These are phyloP conservation scores for Borostomias antarcticus DNA, from an alignment of 2,797 vertebrate species.

Conservation along the genomic window DNA sequence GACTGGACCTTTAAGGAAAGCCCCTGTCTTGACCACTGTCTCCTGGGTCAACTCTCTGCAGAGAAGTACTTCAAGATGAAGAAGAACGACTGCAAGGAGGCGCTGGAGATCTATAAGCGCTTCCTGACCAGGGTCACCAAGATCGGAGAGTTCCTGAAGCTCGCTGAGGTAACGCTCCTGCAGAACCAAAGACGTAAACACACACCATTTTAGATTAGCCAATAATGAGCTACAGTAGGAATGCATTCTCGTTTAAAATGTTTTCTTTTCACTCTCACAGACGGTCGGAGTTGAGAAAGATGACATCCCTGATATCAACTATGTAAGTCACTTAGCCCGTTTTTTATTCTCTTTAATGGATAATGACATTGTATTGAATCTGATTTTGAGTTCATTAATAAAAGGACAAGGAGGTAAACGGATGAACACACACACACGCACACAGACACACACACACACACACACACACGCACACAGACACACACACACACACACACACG, in stretches of 20 bases:
- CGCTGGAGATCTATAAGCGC: conserved; percentile 97
- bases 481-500: conserved; percentile 22
- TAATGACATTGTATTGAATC: background rate
- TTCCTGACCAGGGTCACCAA: conserved; percentile 98
- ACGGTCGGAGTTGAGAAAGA: conserved; percentile 99
- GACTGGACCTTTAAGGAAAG: no score
- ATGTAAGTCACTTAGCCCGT: conserved; percentile 81
- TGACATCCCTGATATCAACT: conserved; percentile 98
- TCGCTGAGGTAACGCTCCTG: conserved; percentile 95
- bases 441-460: conserved; percentile 11
- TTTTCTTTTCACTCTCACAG: conserved; percentile 80
- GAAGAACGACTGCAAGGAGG: conserved; percentile 98
- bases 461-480: conserved; percentile 19
- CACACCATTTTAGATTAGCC: no score
- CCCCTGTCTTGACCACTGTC: background rate
- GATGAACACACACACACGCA: no score
- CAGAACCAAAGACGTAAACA: no score
- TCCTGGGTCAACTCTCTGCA: conserved; percentile 53
- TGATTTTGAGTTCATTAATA: no score
- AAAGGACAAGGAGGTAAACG: no score
- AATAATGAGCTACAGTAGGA: no score
- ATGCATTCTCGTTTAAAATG: no score
- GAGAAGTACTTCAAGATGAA: conserved; percentile 99
- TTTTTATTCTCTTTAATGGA: conserved; percentile 1
- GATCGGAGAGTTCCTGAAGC: conserved; percentile 98